Evolutionary conservation across 2,797 vertebrate genomes (phyloP).

Genomic region (Danio albolineatus): DNA sequence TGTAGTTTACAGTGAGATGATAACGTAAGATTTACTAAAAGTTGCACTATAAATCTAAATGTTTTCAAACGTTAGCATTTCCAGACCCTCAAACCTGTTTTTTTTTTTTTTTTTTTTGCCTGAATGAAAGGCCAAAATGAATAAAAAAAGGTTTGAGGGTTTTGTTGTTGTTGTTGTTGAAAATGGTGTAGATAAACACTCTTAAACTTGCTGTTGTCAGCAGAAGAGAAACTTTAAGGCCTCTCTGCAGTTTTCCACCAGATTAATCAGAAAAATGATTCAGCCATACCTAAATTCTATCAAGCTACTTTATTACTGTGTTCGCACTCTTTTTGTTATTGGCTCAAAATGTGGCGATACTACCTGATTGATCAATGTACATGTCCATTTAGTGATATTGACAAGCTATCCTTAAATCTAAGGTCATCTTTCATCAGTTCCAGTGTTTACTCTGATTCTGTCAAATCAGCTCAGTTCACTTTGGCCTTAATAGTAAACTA

Average conservation of each 20-base stretch:
- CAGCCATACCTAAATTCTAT: not conserved
- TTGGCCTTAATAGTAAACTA: not conserved
- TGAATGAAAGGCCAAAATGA: too few relatives aligned
- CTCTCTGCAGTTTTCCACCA: not conserved
- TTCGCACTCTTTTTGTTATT: not conserved
- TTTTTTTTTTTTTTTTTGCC: too few relatives aligned
- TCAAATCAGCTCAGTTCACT: constrained; percentile 22
- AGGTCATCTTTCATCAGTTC: constrained; percentile 15
- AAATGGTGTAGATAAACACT: not conserved
- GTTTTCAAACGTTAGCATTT: too few relatives aligned
- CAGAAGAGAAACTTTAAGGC: not conserved
- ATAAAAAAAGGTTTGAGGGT: too few relatives aligned
- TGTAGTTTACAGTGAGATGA: not conserved
- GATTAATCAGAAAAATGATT: not conserved
- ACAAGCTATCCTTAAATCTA: not conserved
- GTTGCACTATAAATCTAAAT: too few relatives aligned
- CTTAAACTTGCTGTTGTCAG: not conserved
- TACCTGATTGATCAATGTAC: not conserved
- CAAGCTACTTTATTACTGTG: not conserved
- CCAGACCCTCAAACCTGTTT: too few relatives aligned
- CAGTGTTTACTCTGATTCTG: not conserved
- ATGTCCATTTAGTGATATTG: not conserved
- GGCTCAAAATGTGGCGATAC: constrained; percentile 1
- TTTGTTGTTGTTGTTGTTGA: too few relatives aligned
- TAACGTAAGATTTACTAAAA: too few relatives aligned